Conservation (phyloP, 2,888 invertebrate species). For the Sminthurides aquaticus region DNA sequence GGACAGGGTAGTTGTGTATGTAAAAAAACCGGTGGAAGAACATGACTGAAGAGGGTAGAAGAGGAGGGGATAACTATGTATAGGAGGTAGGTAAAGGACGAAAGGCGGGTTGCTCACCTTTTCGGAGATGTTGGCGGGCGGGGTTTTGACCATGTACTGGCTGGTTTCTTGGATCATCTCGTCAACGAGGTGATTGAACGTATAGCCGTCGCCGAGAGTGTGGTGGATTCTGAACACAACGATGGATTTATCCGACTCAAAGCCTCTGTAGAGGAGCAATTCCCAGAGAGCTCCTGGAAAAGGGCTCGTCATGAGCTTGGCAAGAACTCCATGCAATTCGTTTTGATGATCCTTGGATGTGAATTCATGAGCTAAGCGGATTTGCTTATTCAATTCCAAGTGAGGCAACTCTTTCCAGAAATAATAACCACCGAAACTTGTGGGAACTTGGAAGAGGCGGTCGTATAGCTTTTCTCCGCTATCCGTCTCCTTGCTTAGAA, state of each 20-base stretch:
- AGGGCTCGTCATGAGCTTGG: constrained; percentile 28
- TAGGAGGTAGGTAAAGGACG: no score
- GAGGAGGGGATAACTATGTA: no score
- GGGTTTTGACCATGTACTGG: constrained; percentile 32
- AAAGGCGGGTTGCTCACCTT: constrained; percentile 24
- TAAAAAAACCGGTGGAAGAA: no score
- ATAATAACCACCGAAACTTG: constrained; percentile 31
- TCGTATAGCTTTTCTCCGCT: constrained; percentile 26
- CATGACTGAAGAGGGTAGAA: no score
- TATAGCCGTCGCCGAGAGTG: constrained; percentile 39
- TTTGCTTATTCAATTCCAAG: constrained; percentile 21
- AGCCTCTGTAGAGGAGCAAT: constrained; percentile 26
- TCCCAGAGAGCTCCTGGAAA: constrained; percentile 34
- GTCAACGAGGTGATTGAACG: constrained; percentile 39
- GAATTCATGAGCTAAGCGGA: constrained; percentile 27
- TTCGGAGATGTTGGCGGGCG: constrained; percentile 6
- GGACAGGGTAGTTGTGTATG: no score
- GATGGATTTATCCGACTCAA: constrained; percentile 24
- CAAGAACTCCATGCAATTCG: constrained; percentile 27
- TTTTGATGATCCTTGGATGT: constrained; percentile 20
- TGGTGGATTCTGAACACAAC: constrained; percentile 39
- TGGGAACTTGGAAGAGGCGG: constrained; percentile 27
- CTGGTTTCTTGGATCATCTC: constrained; percentile 30
- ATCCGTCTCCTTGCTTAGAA: constrained; percentile 18
- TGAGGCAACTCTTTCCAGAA: constrained; percentile 32